Percentiles rank a stretch among this genome's conserved stretches.
Evolutionary conservation across 2,113 vertebrate species (phyloP).

Genomic region (Dasyurus viverrinus): DNA sequence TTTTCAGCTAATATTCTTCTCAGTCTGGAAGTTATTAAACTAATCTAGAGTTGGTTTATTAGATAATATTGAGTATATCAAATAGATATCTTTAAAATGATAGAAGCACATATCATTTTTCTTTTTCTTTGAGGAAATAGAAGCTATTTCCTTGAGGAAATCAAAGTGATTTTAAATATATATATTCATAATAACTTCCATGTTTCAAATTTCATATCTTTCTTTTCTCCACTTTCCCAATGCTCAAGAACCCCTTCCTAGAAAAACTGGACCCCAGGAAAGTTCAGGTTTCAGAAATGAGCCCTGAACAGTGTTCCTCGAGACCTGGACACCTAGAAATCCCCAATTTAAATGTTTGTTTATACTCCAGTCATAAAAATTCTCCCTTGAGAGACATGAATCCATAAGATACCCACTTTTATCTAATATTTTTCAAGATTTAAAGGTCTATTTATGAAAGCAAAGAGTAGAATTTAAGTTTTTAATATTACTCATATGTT

Average conservation of each 20-base stretch:
- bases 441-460: not conserved
- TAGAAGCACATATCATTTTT: not conserved
- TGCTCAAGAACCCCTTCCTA: not conserved
- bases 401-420: not conserved
- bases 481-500: constrained; percentile 34
- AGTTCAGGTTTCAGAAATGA: not conserved
- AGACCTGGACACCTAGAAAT: not conserved
- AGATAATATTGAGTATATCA: not conserved
- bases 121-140: not conserved
- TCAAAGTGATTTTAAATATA: no score
- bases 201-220: not conserved
- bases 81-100: not conserved
- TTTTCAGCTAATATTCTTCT: not conserved
- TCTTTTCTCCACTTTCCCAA: not conserved
- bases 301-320: not conserved
- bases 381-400: not conserved
- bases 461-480: not conserved
- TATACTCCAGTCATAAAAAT: not conserved
- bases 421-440: constrained; percentile 6
- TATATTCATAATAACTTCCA: not conserved
- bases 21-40: not conserved
- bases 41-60: not conserved
- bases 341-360: not conserved
- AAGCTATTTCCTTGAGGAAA: not conserved
- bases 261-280: not conserved